Evolutionary conservation across 1,140 invertebrate species (phyloP).

Genomic region (Lepeophtheirus salmonis): DNA sequence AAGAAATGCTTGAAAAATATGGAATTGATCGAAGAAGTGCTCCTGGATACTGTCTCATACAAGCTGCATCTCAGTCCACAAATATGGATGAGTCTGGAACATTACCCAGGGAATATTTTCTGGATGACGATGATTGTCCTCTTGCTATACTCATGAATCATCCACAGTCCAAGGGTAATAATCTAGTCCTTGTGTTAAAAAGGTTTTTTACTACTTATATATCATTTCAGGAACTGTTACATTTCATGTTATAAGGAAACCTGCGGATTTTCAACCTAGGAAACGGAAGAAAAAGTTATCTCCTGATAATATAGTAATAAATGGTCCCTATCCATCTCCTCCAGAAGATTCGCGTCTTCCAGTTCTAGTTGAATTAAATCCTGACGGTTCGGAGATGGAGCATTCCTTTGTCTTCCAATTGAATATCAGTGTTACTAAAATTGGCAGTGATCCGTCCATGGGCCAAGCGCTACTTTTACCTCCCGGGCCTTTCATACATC

Average conservation of each 20-base stretch:
- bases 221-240: constrained; percentile 57
- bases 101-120: constrained; percentile 31
- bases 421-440: constrained; percentile 48
- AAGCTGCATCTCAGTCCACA: not conserved
- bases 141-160: constrained; percentile 82
- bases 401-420: constrained; percentile 33
- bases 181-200: not conserved
- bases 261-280: constrained; percentile 65
- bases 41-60: constrained; percentile 3
- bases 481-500: constrained; percentile 55
- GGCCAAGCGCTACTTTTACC: constrained; percentile 29
- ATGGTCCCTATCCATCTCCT: constrained; percentile 21
- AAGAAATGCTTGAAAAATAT: constrained; percentile 94
- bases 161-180: constrained; percentile 55
- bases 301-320: constrained; percentile 20
- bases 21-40: constrained; percentile 47
- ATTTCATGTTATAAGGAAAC: constrained; percentile 74
- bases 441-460: constrained; percentile 40
- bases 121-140: constrained; percentile 93
- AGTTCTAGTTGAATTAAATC: constrained; percentile 39
- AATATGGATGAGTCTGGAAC: not conserved
- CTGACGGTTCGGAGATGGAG: constrained; percentile 39
- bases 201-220: not conserved
- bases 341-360: constrained; percentile 36
- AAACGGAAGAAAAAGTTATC: constrained; percentile 72